Conservation (phyloP, 2,888 invertebrate genomes). For the Tenthredo mesomela region DNA sequence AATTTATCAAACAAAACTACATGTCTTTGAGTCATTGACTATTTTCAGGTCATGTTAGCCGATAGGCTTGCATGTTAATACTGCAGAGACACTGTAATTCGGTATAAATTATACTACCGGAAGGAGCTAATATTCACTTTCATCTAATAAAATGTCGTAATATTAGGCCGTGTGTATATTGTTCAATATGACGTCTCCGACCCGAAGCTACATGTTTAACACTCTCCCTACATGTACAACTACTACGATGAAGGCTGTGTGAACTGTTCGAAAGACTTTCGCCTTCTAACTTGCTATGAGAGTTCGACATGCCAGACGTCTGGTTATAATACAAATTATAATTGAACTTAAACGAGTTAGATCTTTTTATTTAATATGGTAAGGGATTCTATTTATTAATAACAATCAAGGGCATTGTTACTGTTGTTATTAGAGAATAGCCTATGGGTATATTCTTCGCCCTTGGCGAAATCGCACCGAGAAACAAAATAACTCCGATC, state of each 20-base stretch:
- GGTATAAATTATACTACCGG: neutral
- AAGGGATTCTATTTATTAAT: neutral
- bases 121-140: neutral
- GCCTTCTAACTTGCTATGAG: slow-evolving; percentile 13
- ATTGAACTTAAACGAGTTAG: neutral
- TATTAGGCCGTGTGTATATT: neutral
- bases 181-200: slow-evolving; percentile 4
- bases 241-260: neutral
- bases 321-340: neutral
- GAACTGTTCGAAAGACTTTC: slow-evolving; percentile 33
- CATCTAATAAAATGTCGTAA: neutral
- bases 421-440: neutral
- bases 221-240: slow-evolving; percentile 1
- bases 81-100: neutral
- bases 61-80: neutral
- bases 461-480: neutral
- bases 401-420: neutral
- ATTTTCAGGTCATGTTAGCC: neutral
- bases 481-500: neutral
- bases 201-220: slow-evolving; percentile 12
- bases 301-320: neutral
- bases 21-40: neutral
- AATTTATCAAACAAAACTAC: neutral
- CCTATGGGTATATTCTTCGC: neutral
- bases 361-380: neutral